A percentile compares a stretch with the other conserved stretches of the same genome.
Evolutionary conservation across 2,888 invertebrate species (phyloP).

Genomic region (Pseudococcus longispinus): DNA sequence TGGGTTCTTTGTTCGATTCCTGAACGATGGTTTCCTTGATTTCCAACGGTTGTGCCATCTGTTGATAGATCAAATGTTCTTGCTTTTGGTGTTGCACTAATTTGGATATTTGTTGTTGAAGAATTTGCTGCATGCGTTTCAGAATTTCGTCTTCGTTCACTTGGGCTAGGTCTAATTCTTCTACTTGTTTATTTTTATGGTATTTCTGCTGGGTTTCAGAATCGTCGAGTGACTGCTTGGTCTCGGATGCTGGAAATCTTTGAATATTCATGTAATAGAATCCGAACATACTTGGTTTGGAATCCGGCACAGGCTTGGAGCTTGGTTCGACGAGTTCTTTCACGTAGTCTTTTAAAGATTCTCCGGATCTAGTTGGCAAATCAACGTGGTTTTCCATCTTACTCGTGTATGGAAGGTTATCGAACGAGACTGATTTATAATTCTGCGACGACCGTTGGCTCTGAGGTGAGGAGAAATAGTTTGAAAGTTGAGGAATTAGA

Average conservation of each 20-base stretch:
- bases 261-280: constrained; percentile 14
- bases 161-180: neutral
- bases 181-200: neutral
- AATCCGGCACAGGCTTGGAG: neutral
- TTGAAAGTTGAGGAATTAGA: neutral
- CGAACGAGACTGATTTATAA: neutral
- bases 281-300: neutral
- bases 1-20: no score
- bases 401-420: neutral
- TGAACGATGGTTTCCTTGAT: neutral
- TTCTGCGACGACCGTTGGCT: neutral
- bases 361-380: neutral
- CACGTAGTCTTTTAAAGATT: neutral
- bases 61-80: neutral
- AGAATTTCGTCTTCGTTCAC: neutral
- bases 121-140: neutral
- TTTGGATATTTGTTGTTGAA: neutral
- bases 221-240: neutral
- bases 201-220: neutral
- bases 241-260: neutral
- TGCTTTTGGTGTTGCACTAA: neutral
- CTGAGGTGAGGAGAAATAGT: neutral
- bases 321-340: neutral
- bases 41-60: neutral
- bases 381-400: neutral